A percentile compares a stretch with the other conserved stretches of the same genome.
phyloP scores from a whole-genome alignment of 2,888 invertebrate species.

The Nasonovia ribisnigri region DNA sequence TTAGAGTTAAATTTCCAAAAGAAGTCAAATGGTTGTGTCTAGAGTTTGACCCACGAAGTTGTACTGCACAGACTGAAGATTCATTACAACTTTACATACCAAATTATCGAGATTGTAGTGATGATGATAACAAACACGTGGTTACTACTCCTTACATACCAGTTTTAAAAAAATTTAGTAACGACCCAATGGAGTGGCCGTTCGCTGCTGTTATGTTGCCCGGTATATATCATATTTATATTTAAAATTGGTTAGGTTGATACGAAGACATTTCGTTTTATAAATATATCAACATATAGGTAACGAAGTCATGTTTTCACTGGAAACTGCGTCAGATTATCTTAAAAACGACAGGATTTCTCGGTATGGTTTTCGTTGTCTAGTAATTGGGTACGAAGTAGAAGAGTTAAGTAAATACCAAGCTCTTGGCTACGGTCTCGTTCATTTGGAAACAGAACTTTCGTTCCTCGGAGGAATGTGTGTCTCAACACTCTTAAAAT shows the following conservation, averaged over 20 bases:
- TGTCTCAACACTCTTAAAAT: conserved; percentile 89
- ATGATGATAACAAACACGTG: conserved; percentile 45
- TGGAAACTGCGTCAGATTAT: conserved; percentile 96
- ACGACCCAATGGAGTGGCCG: conserved; percentile 82
- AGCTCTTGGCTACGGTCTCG: conserved; percentile 73
- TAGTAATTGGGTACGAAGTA: conserved; percentile 87
- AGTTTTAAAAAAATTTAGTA: conserved; percentile 77
- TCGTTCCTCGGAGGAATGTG: conserved; percentile 92
- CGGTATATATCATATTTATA: conserved; percentile 70
- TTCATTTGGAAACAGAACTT: conserved; percentile 89
- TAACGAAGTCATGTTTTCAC: conserved; percentile 92
- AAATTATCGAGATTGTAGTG: conserved; percentile 54
- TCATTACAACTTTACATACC: conserved; percentile 82
- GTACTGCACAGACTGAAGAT: conserved; percentile 95
- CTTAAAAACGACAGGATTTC: conserved; percentile 88
- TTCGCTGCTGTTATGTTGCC: conserved; percentile 87
- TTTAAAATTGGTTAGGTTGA: conserved; percentile 40
- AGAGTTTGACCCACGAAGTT: conserved; percentile 92
- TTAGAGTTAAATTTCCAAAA: conserved; percentile 87
- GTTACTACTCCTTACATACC: conserved; percentile 75
- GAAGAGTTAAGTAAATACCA: conserved; percentile 68
- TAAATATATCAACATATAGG: conserved; percentile 73
- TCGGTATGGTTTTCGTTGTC: conserved; percentile 82
- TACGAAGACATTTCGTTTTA: background rate
- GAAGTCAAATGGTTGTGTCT: conserved; percentile 91